These are phyloP conservation scores for Aporophyla nigra DNA, from an alignment of 2,888 invertebrate genomes.

Conservation along the genomic window DNA sequence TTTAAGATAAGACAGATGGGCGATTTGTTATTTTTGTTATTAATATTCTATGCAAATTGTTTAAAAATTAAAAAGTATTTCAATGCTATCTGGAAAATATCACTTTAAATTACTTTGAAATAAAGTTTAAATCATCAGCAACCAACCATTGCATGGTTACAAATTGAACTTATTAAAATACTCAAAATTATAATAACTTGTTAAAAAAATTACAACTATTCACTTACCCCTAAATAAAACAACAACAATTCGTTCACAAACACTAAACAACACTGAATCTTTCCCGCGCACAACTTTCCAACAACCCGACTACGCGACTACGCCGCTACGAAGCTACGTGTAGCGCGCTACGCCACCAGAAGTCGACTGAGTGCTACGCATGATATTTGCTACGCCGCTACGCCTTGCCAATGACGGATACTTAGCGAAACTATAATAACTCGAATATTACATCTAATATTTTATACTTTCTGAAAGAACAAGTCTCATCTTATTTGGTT, in stretches of 20 bases:
- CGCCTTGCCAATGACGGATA: conserved; percentile 35
- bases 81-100: not conserved
- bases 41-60: not conserved
- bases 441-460: conserved; percentile 55
- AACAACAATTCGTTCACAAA: conserved; percentile 51
- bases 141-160: not conserved
- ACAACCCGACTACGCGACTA: conserved; percentile 51
- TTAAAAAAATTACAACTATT: conserved; percentile 7
- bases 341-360: conserved; percentile 69
- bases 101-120: not conserved
- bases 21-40: too few relatives aligned
- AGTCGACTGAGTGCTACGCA: conserved; percentile 70
- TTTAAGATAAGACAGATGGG: not conserved
- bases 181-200: not conserved
- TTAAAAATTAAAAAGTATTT: not conserved
- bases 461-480: conserved; percentile 51
- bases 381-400: conserved; percentile 54
- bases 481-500: conserved; percentile 52
- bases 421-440: conserved; percentile 58
- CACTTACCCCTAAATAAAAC: conserved; percentile 56
- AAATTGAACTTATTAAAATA: not conserved
- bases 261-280: conserved; percentile 64
- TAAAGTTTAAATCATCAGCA: not conserved
- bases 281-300: conserved; percentile 62
- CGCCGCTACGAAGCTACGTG: conserved; percentile 70